These are phyloP conservation scores for Petrophora chlorosata DNA, from an alignment of 2,888 invertebrate genomes.

Conservation along the genomic window DNA sequence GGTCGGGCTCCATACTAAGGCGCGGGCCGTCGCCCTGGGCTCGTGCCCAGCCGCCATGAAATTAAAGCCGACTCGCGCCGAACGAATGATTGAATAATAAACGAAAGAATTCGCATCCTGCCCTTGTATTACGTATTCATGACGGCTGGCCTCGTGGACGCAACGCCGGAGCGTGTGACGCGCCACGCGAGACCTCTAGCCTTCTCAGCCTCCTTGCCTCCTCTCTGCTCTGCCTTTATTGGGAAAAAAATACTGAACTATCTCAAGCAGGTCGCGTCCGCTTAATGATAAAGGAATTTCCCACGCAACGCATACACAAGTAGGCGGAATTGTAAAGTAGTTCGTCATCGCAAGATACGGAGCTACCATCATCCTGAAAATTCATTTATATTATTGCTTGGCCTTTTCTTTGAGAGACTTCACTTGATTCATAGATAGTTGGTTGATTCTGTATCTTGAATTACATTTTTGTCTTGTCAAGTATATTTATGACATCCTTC, in stretches of 20 bases:
- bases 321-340: not conserved
- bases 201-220: constrained; percentile 34
- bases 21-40: constrained; percentile 63
- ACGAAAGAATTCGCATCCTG: constrained; percentile 83
- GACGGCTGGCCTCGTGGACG: constrained; percentile 73
- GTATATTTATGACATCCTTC: constrained; percentile 34
- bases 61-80: constrained; percentile 83
- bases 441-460: constrained; percentile 6
- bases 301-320: constrained; percentile 1
- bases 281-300: constrained; percentile 11
- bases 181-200: constrained; percentile 46
- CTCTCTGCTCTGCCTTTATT: constrained; percentile 29
- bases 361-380: no score
- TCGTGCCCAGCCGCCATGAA: constrained; percentile 82
- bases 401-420: no score
- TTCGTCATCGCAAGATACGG: not conserved
- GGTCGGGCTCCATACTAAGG: constrained; percentile 62
- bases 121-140: constrained; percentile 83
- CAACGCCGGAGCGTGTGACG: constrained; percentile 43
- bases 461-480: constrained; percentile 27
- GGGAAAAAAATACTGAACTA: constrained; percentile 10
- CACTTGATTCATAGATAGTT: no score
- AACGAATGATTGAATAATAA: constrained; percentile 84
- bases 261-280: constrained; percentile 6
- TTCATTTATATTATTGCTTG: no score